These are phyloP conservation scores for Dorcus hopei DNA, from an alignment of 2,888 invertebrate genomes.

Conservation along the genomic window DNA sequence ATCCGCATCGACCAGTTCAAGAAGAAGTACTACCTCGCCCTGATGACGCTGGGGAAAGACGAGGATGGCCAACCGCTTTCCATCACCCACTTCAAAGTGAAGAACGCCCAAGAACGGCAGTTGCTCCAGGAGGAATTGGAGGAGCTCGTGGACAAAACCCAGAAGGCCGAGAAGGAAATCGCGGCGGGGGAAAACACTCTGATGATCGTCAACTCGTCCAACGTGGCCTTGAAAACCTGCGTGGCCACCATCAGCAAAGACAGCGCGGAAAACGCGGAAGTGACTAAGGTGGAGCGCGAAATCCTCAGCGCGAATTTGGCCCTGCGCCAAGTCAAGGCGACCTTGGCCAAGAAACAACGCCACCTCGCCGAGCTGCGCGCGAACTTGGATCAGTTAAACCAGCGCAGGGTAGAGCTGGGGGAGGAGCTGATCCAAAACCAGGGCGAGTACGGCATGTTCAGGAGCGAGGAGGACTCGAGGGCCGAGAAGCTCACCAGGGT, in stretches of 20 bases:
- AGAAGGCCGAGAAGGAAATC: conserved; percentile 79
- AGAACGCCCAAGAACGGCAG: conserved; percentile 63
- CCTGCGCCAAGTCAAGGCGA: conserved; percentile 32
- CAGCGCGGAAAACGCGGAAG: conserved; percentile 54
- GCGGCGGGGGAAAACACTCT: conserved; percentile 87
- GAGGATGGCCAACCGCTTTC: conserved; percentile 70
- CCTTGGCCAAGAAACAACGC: conserved; percentile 31
- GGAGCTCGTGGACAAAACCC: conserved; percentile 74
- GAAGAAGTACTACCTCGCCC: conserved; percentile 50
- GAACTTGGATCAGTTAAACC: no score
- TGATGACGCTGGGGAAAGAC: conserved; percentile 61
- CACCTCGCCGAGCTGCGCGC: not conserved
- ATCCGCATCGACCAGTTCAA: conserved; percentile 58
- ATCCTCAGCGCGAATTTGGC: conserved; percentile 24
- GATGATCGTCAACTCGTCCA: conserved; percentile 75
- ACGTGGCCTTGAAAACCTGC: conserved; percentile 69
- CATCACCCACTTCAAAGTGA: conserved; percentile 71
- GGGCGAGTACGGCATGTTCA: no score
- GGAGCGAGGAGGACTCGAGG: no score
- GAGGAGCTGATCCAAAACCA: no score
- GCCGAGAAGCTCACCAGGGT: no score
- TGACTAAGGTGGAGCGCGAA: conserved; percentile 49
- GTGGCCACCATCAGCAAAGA: conserved; percentile 58
- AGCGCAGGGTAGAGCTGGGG: no score
- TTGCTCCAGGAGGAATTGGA: conserved; percentile 75